Percentiles rank a stretch among this genome's conserved stretches.
Conservation (phyloP, 1,140 invertebrate species). For the Drosophila gunungcola region DNA sequence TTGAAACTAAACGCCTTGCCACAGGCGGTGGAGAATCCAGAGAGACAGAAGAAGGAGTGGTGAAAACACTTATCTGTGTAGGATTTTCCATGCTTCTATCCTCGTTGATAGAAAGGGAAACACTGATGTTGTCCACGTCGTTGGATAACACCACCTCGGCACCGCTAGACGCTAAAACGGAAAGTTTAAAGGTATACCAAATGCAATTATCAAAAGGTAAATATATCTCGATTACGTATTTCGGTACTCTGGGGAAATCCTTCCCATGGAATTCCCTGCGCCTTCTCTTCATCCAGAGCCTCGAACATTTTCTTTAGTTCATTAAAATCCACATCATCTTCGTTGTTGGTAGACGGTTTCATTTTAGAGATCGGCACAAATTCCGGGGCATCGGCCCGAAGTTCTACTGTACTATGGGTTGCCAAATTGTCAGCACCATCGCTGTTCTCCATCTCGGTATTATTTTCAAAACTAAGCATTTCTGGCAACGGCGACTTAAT, state of each 20-base stretch:
- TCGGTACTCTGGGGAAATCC: conserved; percentile 43
- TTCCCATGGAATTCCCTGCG: conserved; percentile 60
- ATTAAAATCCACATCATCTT: background rate
- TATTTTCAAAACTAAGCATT: background rate
- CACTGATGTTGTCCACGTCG: conserved; percentile 3
- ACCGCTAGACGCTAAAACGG: background rate
- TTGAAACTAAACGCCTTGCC: background rate
- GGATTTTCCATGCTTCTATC: background rate
- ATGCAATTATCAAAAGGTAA: too few species aligned
- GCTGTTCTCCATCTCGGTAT: too few species aligned
- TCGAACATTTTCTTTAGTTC: conserved; percentile 9
- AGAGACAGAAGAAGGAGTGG: too few species aligned
- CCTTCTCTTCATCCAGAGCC: background rate
- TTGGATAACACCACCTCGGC: conserved; percentile 5
- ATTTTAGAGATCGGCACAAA: conserved; percentile 31
- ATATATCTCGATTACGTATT: background rate
- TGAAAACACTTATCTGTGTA: background rate
- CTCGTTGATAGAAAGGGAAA: background rate
- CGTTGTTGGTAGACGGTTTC: background rate
- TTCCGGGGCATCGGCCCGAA: conserved; percentile 26
- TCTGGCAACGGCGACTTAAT: conserved; percentile 25
- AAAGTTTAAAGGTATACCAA: background rate
- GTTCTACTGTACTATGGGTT: background rate
- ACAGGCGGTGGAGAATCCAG: too few species aligned
- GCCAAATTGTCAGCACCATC: too few species aligned